A percentile compares a stretch with the other conserved stretches of the same genome.
These are phyloP conservation scores for Plotosus lineatus DNA, from an alignment of 2,113 vertebrate species.

Conservation along the genomic window DNA sequence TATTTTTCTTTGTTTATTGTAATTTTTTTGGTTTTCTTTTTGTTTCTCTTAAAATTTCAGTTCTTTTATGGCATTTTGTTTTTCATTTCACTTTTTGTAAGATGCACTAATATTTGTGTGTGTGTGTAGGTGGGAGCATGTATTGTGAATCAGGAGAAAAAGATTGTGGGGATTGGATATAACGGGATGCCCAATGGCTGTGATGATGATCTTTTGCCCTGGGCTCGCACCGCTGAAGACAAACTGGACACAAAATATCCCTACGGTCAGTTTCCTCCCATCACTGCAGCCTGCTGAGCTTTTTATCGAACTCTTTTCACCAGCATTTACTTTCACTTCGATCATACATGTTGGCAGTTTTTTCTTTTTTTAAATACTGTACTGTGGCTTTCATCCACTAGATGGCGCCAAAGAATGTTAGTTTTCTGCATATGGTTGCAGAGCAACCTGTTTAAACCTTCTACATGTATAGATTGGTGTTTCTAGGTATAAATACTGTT, in stretches of 20 bases:
- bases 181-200: conserved; percentile 95
- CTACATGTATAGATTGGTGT: no score
- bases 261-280: conserved; percentile 74
- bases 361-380: neutral
- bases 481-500: no score
- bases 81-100: neutral
- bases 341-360: no score
- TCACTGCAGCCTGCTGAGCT: neutral
- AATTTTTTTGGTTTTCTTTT: neutral
- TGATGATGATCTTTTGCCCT: conserved; percentile 79
- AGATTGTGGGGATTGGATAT: conserved; percentile 97
- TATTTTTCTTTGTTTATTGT: neutral
- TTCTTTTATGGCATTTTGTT: neutral
- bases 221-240: conserved; percentile 71
- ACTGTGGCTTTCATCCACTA: neutral
- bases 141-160: conserved; percentile 95
- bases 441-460: no score
- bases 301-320: neutral
- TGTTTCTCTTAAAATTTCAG: neutral
- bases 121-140: conserved; percentile 87
- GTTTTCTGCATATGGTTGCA: neutral
- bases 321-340: neutral
- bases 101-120: neutral
- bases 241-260: conserved; percentile 85
- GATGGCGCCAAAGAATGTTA: conserved; percentile 27